These are phyloP conservation scores for Ormyrus rosae DNA, from an alignment of 2,888 invertebrate species.

Conservation along the genomic window DNA sequence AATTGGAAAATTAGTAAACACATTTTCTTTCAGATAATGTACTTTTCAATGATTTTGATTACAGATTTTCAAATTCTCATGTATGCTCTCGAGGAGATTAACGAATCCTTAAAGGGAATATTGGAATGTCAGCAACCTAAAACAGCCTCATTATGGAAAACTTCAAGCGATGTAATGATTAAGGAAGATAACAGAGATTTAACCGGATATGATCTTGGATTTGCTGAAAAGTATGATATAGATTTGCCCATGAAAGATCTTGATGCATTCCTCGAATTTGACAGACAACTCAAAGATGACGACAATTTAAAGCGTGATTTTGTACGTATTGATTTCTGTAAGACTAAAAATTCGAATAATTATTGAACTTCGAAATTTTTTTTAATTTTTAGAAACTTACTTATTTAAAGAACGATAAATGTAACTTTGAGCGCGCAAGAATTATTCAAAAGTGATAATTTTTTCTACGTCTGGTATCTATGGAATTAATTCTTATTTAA, in stretches of 20 bases:
- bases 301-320: conserved; percentile 12
- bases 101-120: conserved; percentile 1
- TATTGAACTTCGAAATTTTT: too few species aligned
- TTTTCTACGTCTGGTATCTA: too few species aligned
- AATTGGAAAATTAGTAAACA: too few species aligned
- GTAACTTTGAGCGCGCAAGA: too few species aligned
- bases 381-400: too few species aligned
- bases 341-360: too few species aligned
- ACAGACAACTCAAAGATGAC: background rate
- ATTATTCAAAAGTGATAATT: too few species aligned
- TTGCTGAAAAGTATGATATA: conserved; percentile 21
- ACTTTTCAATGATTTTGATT: background rate
- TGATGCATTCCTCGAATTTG: conserved; percentile 21
- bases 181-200: background rate
- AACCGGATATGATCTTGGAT: background rate
- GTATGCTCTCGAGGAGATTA: conserved; percentile 17
- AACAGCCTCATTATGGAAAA: background rate
- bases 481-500: background rate
- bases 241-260: conserved; percentile 24
- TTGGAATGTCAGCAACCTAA: background rate
- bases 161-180: background rate
- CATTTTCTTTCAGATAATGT: background rate
- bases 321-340: conserved; percentile 7
- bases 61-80: conserved; percentile 23
- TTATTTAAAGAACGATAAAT: too few species aligned